phyloP scores from a whole-genome alignment of 1,140 invertebrate species.

The Brevipalpus yothersi region DNA sequence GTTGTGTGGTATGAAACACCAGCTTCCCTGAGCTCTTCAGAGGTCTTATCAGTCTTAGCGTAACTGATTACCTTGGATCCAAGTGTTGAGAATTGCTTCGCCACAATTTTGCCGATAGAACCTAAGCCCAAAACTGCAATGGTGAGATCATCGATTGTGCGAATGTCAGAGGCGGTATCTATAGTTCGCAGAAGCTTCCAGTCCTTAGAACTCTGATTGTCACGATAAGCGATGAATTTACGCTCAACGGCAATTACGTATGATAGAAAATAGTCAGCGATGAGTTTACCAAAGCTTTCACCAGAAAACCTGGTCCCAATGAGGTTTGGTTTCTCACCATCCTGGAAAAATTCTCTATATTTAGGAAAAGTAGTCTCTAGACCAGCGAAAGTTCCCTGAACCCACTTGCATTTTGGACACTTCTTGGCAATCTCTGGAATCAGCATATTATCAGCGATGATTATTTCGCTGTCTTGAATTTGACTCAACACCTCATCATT shows the following conservation, averaged over 20 bases:
- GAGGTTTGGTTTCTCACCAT: neutral
- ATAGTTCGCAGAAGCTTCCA: neutral
- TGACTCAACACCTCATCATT: neutral
- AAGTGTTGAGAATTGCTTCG: neutral
- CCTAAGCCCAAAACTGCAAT: neutral
- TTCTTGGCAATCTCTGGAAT: neutral
- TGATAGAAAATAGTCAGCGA: neutral
- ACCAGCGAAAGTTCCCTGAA: neutral
- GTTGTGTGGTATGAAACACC: conserved; percentile 7
- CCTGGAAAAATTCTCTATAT: neutral
- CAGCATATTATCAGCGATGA: neutral
- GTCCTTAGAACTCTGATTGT: neutral
- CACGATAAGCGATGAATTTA: neutral
- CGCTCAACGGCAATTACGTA: neutral
- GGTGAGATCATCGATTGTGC: neutral
- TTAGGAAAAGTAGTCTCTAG: neutral
- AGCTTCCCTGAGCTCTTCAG: neutral
- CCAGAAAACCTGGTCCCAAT: neutral
- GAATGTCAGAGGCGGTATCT: neutral
- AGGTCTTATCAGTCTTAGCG: neutral
- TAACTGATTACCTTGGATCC: neutral
- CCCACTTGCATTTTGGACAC: neutral
- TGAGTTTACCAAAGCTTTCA: neutral
- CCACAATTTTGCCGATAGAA: neutral
- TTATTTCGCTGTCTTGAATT: neutral